Evolutionary conservation across 2,888 invertebrate genomes (phyloP), one percentile per base, ranked within the genome.

Genomic region (Cosmia trapezina): DNA sequence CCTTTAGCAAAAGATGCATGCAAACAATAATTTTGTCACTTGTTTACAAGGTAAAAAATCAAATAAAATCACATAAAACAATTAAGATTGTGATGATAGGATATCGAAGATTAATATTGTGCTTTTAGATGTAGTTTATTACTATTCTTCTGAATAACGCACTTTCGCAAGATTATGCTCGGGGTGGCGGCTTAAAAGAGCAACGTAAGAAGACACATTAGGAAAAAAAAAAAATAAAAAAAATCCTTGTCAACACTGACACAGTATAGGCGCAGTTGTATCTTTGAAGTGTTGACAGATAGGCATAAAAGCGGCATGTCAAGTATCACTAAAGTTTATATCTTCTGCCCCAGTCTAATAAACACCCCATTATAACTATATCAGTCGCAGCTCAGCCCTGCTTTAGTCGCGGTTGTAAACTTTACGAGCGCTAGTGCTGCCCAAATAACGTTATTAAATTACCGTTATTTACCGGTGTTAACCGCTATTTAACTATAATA

Each of bases 281-380:
- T 8, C 19, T 33, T 62, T 11, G 4, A 65, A 53, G 41, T 56
- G 14, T 57, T 54, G 53, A 49, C 60, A 66, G 49, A 43, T 22
- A 64, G 28, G 3, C 47, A 43, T 56, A 80, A 66, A 54, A 12
- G 64, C 37, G 56, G 57, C 73, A 45, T 68, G 65, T 73, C 61
- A 73, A 75, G 53, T 61, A 22, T 54, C 61, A 59, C 17, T 76
- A 56, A 81, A 68, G 57, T 67, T 66, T 47, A 70, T 63, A 59
- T 60, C 60, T 61, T 8, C 69, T 56, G 43, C 53, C 59, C 67
- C 60, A 47, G 70, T 51, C 64, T 59, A 84, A 81, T 81, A 84
- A 82, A 84, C 83, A 81, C 57, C 66, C 77, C 37, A 84, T 81
- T 76, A 81, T 73, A 84, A 61, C 72, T 81, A 69, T 84, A 83